phyloP scores from a whole-genome alignment of 1,140 invertebrate genomes.

The Zaprionus tsacasi region DNA sequence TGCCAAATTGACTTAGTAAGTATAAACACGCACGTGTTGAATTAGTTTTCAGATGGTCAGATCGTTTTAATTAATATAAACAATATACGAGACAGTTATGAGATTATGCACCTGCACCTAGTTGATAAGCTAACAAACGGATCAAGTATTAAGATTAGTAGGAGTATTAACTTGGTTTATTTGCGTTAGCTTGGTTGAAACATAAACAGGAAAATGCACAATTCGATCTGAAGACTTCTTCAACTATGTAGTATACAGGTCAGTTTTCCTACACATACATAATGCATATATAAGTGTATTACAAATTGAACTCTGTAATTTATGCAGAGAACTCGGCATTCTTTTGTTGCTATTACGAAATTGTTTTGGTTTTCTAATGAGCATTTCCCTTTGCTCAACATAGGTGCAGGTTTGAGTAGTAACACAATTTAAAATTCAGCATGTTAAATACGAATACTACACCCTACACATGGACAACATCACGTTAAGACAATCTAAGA shows the following conservation, averaged over 20 bases:
- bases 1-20: conserved; percentile 10
- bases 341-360: neutral
- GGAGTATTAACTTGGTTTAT: neutral
- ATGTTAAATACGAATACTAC: conserved; percentile 7
- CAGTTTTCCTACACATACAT: neutral
- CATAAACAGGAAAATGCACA: no score
- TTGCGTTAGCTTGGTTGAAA: neutral
- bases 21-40: neutral
- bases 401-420: conserved; percentile 1
- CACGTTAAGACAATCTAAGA: neutral
- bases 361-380: neutral
- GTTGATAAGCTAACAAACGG: neutral
- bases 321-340: neutral
- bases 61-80: neutral
- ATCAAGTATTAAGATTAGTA: neutral
- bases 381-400: neutral
- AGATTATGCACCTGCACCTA: neutral
- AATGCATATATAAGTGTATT: conserved; percentile 6
- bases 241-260: no score
- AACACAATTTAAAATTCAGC: conserved; percentile 5
- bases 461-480: neutral
- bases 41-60: neutral
- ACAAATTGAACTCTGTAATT: conserved; percentile 4
- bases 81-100: neutral
- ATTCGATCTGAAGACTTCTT: no score